Evolutionary conservation across 53 echinoderm and acorn worm species (phyloP), one percentile per base, ranked within the genome.

Genomic region (Henricia sp.): DNA sequence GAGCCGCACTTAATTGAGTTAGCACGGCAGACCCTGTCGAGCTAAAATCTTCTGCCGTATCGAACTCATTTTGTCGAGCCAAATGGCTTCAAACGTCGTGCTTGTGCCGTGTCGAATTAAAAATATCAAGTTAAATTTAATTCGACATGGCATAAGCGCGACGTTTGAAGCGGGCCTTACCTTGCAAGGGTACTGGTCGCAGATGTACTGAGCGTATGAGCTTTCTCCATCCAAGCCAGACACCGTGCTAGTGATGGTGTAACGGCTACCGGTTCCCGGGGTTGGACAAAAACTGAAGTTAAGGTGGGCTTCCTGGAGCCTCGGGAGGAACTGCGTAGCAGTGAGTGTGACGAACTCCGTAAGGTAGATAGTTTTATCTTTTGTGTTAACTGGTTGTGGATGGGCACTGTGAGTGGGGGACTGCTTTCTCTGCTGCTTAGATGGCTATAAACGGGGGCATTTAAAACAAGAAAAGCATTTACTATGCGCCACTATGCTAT

Each of bases 281-380:
- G 51, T 84, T 25, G 84, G 70, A 28, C 84, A 84, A 30, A 84
- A 84, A 5, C 70, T 52, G 28, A 84, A 25, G 28, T 84, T 65
- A 38, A 84, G 38, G 12, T 70, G 57, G 1, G 70, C 70, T 21
- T 26, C 23, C 16, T 30, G 4, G 19, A 17, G 41, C 41, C 71
- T 70, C 0, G 1, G 3, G 14, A 84, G 27, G 6, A 10, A 1
- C 33, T 70, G 69, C 4, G 20, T 27, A 1, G 39, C 26, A 11
- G 14, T 0, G 14, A 84, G 4, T 2, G 28, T 53, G 11, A 71
- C 41, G 1, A 70, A 70, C 70, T 84, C 71, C 13, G 53, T 56
- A 9, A 84, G 84, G 38, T 84, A 78, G 6, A 60, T 63, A 25
- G 25, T n/a, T 1, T 75, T 57, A 30, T n/a, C n/a, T 25, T 14